Percentiles rank a stretch among this genome's conserved stretches.
These are phyloP conservation scores for Thecocarcelia acutangulata DNA, from an alignment of 2,888 invertebrate species.

Conservation along the genomic window DNA sequence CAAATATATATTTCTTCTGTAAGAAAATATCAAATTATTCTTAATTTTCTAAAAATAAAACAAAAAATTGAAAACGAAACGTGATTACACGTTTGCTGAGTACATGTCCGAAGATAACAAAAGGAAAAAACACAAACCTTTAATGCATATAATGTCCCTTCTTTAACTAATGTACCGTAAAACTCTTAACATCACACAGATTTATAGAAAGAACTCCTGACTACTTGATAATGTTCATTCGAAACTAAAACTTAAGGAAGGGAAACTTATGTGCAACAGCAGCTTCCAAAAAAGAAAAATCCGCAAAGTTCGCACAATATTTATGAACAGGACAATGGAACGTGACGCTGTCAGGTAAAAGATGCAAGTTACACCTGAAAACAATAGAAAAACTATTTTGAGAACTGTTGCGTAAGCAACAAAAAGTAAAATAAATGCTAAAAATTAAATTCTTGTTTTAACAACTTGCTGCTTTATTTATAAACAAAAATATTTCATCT, in stretches of 20 bases:
- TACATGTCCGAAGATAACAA: conserved; percentile 10
- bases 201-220: conserved; percentile 53
- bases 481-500: no score
- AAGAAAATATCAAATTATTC: background rate
- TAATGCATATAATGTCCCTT: conserved; percentile 58
- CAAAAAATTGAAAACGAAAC: conserved; percentile 42
- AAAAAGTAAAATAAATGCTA: conserved; percentile 17
- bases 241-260: conserved; percentile 14
- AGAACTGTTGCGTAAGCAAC: conserved; percentile 41
- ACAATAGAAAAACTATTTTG: background rate
- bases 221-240: conserved; percentile 4
- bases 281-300: background rate
- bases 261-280: background rate
- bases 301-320: conserved; percentile 36
- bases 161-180: conserved; percentile 52
- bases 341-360: conserved; percentile 54
- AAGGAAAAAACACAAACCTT: conserved; percentile 6
- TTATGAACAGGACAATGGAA: conserved; percentile 55
- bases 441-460: no score
- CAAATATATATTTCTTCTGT: no score
- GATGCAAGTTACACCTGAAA: conserved; percentile 2
- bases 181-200: conserved; percentile 54
- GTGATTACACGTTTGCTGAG: conserved; percentile 56
- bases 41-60: background rate
- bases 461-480: no score